Base-by-base conservation (phyloP, 2,888 invertebrate species). In the Iselma pallidipennis region DNA sequence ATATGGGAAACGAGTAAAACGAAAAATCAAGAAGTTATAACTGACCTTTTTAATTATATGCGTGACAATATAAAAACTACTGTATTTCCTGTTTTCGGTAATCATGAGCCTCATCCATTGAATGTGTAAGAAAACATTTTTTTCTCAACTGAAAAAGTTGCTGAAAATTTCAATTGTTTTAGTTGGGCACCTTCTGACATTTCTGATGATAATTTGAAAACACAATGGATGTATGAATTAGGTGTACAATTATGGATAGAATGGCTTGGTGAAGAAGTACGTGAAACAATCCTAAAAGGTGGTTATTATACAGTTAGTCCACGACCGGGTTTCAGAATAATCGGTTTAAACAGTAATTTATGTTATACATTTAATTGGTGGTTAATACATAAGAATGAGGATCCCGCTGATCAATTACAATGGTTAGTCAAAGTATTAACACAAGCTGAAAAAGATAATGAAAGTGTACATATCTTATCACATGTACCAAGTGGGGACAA, bases 1-100 rank as follows among this genome's bases (percentile, higher is more conserved):
- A 86, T 94, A n/a, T 97, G 96, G 96, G 88, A 88, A 69, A 95
- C 95, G 2, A 87, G 89, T 0, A 81, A 84, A 29, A 83, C 85
- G 49, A 82, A 85, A 65, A 94, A 94, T 72, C 80, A 83, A 1
- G 79, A 84, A 1, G 84, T 86, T 66, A 85, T 92, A 54, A 76
- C 76, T 5, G 82, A 85, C 66, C 80, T 87, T 6, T 84, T 86
- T 48, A 74, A 58, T 54, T 63, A 48, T 61, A 71, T 86, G 10
- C 74, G 76, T 21, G 63, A 78, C 33, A 73, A 73, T 16, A 88
- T 89, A 68, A 83, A 77, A 3, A 77, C 81, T 19, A 84, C 85
- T 0, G 81, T 89, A 2, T 89, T 82, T 77, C 86, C 88, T 31
- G 81, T 87, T 12, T 69, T 89, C 10, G 91, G 91, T 45, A 91